Evolutionary conservation across 2,888 invertebrate genomes (phyloP).

Genomic region (Ochropacha duplaris): DNA sequence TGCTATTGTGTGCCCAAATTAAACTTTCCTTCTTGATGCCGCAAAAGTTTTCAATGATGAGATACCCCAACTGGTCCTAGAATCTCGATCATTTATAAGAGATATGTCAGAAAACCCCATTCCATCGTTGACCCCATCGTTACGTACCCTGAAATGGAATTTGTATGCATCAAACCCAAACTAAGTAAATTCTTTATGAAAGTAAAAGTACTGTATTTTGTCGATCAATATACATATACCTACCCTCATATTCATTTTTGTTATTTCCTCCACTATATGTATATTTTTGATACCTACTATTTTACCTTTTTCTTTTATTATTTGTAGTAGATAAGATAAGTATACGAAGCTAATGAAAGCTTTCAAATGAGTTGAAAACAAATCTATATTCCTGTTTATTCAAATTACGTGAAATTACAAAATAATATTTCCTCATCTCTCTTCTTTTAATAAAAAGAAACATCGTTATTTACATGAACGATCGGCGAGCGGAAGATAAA

Average conservation of each 20-base stretch:
- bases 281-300: too few relatives aligned
- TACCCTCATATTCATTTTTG: too few relatives aligned
- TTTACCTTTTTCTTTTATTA: not conserved
- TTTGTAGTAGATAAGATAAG: not conserved
- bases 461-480: constrained; percentile 69
- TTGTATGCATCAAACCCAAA: not conserved
- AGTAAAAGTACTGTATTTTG: not conserved
- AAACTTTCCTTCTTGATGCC: constrained; percentile 48
- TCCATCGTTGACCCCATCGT: not conserved
- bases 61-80: constrained; percentile 34
- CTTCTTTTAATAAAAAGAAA: constrained; percentile 49
- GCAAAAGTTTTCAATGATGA: constrained; percentile 47
- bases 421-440: constrained; percentile 34
- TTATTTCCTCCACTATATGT: too few relatives aligned
- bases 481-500: constrained; percentile 57
- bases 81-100: constrained; percentile 22
- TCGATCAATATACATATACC: not conserved
- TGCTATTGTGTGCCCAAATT: constrained; percentile 68
- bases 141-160: not conserved
- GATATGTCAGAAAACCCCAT: not conserved
- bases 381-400: not conserved
- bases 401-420: constrained; percentile 31
- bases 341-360: not conserved
- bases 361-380: not conserved
- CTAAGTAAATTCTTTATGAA: not conserved